A percentile compares a stretch with the other conserved stretches of the same genome.
phyloP scores from a whole-genome alignment of 2,113 vertebrate genomes.

The Trichechus manatus region DNA sequence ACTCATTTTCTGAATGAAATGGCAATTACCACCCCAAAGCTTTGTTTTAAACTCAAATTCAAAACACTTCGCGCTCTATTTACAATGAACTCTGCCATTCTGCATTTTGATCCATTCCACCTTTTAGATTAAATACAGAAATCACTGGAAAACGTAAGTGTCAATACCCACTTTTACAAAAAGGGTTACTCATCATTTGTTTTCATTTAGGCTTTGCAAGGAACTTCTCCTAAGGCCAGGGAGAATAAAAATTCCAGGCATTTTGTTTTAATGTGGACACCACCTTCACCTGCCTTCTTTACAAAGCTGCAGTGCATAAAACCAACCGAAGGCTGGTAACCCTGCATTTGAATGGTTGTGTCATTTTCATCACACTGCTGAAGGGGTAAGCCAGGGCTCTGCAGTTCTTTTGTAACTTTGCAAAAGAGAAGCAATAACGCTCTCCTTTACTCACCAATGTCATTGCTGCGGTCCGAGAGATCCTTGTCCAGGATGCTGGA shows the following conservation, averaged over 20 bases:
- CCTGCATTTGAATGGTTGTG: neutral
- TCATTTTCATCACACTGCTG: conserved; percentile 44
- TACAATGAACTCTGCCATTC: conserved; percentile 14
- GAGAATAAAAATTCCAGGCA: neutral
- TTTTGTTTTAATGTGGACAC: conserved; percentile 20
- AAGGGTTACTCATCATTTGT: conserved; percentile 8
- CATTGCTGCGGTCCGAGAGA: conserved; percentile 94
- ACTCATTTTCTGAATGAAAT: conserved; percentile 17
- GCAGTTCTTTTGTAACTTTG: conserved; percentile 61
- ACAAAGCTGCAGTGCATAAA: conserved; percentile 17
- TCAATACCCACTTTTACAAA: neutral
- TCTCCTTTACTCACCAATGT: conserved; percentile 92
- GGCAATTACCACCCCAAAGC: conserved; percentile 23
- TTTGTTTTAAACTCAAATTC: conserved; percentile 56
- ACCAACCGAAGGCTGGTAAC: neutral
- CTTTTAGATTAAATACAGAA: conserved; percentile 20
- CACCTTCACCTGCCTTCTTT: conserved; percentile 16
- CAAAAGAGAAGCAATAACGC: conserved; percentile 66
- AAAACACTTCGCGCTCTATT: conserved; percentile 29
- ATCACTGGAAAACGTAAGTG: conserved; percentile 44
- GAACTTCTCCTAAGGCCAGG: neutral
- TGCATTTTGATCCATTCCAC: neutral
- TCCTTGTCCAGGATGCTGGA: conserved; percentile 92
- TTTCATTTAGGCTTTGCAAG: conserved; percentile 9
- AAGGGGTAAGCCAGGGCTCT: conserved; percentile 41